Evolutionary conservation across 2,888 invertebrate genomes (phyloP).

Genomic region (Agrotis ipsilon): DNA sequence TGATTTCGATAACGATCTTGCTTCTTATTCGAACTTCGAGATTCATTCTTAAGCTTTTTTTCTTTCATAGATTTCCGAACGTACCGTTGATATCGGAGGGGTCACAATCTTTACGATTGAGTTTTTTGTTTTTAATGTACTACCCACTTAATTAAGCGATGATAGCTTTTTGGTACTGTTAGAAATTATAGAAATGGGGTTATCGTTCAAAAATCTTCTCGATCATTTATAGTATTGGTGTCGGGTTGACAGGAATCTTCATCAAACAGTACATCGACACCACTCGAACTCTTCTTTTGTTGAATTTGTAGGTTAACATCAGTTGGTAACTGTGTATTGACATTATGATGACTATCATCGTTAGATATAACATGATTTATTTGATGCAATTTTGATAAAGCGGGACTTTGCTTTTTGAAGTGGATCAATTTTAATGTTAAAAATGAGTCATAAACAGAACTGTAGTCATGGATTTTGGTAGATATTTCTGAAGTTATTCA

Average conservation of each 20-base stretch:
- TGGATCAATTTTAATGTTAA: background rate
- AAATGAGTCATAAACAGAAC: no score
- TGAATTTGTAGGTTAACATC: constrained; percentile 51
- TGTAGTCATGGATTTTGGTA: no score
- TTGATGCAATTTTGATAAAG: background rate
- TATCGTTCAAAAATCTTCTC: constrained; percentile 39
- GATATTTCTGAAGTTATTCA: no score
- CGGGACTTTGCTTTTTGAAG: background rate
- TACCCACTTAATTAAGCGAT: constrained; percentile 36
- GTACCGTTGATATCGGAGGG: constrained; percentile 49
- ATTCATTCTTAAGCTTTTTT: constrained; percentile 40
- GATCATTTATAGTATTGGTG: constrained; percentile 37
- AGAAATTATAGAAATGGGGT: constrained; percentile 45
- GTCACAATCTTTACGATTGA: constrained; percentile 42
- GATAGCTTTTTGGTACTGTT: constrained; percentile 42
- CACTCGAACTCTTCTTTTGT: constrained; percentile 41
- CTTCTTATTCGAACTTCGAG: constrained; percentile 41
- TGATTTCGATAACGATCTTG: constrained; percentile 48
- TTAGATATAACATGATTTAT: background rate
- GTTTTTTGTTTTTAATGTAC: constrained; percentile 35
- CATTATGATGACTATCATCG: constrained; percentile 3
- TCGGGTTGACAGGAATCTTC: constrained; percentile 30
- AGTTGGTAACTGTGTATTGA: constrained; percentile 59
- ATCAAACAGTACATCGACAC: constrained; percentile 52
- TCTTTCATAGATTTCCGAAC: constrained; percentile 20